Base-by-base conservation (phyloP, 2,113 vertebrate genomes). In the Formicarius rufipectus region DNA sequence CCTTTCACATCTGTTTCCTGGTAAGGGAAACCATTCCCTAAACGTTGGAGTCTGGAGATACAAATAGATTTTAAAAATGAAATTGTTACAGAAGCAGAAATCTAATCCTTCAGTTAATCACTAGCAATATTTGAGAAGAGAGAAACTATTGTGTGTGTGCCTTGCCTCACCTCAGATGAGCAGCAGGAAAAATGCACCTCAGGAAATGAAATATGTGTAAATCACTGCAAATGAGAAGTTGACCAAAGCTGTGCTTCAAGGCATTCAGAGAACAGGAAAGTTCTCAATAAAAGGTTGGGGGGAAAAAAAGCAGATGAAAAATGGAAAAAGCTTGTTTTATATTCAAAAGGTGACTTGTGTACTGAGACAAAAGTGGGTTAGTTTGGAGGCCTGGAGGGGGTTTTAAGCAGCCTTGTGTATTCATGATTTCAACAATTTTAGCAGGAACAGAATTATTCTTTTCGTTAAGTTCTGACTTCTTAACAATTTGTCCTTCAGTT, bases 41-140 rank as follows among this genome's bases (percentile, higher is more conserved):
- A 58, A 50, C 39, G 25, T 58, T 37, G 67, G 47, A 30, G 7
- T 50, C 30, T 90, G 91, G 90, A 90, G n/a, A 52, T 56, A 67
- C 75, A 92, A 71, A 95, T 40, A 55, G 45, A 68, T 68, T 85
- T 92, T 79, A 44, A 8, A 77, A 91, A 87, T 76, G 5, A 92
- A 93, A 71, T 66, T 2, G 1, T 90, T 87, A 27, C 33, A 80
- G 87, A 62, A 73, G 39, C 60, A 90, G 91, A 92, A 96, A 90
- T 78, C 55, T 87, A 95, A 94, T 95, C 87, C 73, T 92, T 67
- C 76, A 80, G 56, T 89, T 94, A 91, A 90, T 96, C 55, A 45
- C 60, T 74, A 75, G 53, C 39, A 71, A 28, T 64, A 87, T 84
- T 84, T 93, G 82, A 73, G 59, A 37, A 90, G 66, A 89, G 77